Conservation (phyloP, 1,140 invertebrate genomes). For the Geopemphigus sp. region DNA sequence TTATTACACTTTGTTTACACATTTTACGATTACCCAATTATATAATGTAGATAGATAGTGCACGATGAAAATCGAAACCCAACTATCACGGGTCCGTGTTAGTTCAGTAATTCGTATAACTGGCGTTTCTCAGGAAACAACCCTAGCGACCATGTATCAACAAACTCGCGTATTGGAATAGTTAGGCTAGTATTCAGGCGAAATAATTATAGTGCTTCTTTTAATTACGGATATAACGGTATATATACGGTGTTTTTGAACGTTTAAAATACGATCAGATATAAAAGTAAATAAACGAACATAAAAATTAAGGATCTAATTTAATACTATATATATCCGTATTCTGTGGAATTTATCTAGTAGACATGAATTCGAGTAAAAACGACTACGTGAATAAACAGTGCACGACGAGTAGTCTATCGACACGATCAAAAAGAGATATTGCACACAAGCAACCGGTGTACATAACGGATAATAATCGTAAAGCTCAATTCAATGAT, state of each 20-base stretch:
- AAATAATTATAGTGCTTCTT: background rate
- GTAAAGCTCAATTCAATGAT: background rate
- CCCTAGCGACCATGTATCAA: background rate
- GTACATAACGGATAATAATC: background rate
- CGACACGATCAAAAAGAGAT: background rate
- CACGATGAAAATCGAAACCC: background rate
- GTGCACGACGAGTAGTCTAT: background rate
- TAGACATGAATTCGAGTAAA: background rate
- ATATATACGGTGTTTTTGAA: background rate
- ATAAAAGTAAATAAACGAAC: no score
- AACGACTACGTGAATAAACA: background rate
- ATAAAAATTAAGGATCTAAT: no score
- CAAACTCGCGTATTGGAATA: slow-evolving; percentile 4
- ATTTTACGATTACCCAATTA: no score
- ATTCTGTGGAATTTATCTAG: background rate
- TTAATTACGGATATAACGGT: background rate
- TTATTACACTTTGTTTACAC: no score
- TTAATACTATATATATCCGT: background rate
- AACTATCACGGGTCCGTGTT: background rate
- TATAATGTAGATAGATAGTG: no score
- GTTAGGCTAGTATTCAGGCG: background rate
- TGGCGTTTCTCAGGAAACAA: slow-evolving; percentile 33
- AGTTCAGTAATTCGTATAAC: slow-evolving; percentile 26
- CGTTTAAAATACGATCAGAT: background rate
- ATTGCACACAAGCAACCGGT: background rate